Percentiles rank a stretch among this genome's conserved stretches.
Conservation (phyloP, 2,797 vertebrate genomes). For the Notolabrus celidotus region DNA sequence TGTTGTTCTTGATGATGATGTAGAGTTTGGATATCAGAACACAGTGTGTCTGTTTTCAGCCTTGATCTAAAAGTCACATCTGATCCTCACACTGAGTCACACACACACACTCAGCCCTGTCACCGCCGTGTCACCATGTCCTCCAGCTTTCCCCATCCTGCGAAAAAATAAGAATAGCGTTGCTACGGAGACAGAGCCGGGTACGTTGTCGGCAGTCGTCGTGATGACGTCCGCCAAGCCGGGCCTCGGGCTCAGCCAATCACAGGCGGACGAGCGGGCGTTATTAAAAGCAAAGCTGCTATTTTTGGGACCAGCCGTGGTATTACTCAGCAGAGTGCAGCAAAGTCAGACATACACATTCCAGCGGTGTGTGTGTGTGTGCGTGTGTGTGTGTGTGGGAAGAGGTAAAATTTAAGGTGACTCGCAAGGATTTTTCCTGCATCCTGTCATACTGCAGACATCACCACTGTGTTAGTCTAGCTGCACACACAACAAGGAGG, state of each 20-base stretch:
- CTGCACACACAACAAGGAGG: slow-evolving; percentile 11
- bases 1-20: neutral
- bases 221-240: slow-evolving; percentile 49
- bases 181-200: slow-evolving; percentile 67
- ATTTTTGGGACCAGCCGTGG: slow-evolving; percentile 69
- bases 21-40: neutral
- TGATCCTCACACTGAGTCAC: slow-evolving; percentile 20
- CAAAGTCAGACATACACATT: slow-evolving; percentile 57
- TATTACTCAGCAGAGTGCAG: slow-evolving; percentile 73
- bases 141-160: slow-evolving; percentile 43
- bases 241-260: slow-evolving; percentile 63
- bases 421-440: slow-evolving; percentile 30
- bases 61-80: slow-evolving; percentile 1
- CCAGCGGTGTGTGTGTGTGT: neutral
- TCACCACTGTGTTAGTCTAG: slow-evolving; percentile 6
- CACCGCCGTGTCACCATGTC: slow-evolving; percentile 61
- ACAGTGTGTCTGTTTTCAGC: slow-evolving; percentile 3
- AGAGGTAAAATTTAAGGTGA: slow-evolving; percentile 43
- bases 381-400: slow-evolving; percentile 6
- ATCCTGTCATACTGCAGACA: slow-evolving; percentile 13
- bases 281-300: slow-evolving; percentile 69
- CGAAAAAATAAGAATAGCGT: slow-evolving; percentile 56
- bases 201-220: slow-evolving; percentile 30
- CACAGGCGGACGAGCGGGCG: slow-evolving; percentile 34
- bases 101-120: slow-evolving; percentile 28